Evolutionary conservation across 2,888 invertebrate species (phyloP).

Genomic region (Petrolisthes manimaculis): DNA sequence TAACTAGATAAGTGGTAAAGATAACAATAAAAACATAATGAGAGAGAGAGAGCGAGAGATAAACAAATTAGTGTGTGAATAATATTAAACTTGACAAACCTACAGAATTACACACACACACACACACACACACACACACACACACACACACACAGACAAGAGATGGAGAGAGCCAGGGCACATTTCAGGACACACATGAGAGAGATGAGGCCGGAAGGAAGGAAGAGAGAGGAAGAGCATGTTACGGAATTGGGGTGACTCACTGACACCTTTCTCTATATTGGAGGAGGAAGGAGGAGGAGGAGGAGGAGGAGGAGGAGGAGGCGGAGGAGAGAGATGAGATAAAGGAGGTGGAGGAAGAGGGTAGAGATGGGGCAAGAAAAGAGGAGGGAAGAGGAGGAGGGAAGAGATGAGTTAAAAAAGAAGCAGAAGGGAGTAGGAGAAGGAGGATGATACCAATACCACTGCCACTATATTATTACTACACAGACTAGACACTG

Average conservation of each 20-base stretch:
- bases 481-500: no score
- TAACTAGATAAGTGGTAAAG: background rate
- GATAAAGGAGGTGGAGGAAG: background rate
- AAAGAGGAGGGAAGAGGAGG: background rate
- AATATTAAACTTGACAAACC: no score
- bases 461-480: no score
- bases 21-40: background rate
- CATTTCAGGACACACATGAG: no score
- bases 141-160: no score
- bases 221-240: background rate
- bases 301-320: background rate
- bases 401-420: background rate
- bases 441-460: constrained; percentile 3
- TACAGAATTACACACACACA: no score
- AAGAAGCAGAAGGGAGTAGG: background rate
- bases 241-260: background rate
- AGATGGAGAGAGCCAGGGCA: background rate
- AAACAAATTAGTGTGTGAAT: no score
- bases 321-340: background rate
- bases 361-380: background rate
- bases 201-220: background rate
- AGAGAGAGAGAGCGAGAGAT: background rate
- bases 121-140: no score
- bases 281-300: background rate
- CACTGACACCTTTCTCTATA: no score